Conservation (phyloP, 2,797 vertebrate species). For the Tachyglossus aculeatus region DNA sequence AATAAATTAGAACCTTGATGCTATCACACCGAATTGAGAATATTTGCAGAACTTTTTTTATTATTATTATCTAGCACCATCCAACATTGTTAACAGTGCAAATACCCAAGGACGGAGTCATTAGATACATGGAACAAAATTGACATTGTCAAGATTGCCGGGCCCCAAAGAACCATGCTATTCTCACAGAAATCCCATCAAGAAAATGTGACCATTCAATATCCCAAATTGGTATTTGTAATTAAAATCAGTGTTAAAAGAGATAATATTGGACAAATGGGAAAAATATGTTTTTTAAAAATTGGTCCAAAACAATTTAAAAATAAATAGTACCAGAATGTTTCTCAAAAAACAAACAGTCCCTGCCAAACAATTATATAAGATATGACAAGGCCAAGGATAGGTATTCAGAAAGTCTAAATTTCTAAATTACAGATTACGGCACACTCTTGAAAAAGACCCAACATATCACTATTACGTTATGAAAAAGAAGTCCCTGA, state of each 20-base stretch:
- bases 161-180: neutral
- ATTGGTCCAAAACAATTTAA: conserved; percentile 4
- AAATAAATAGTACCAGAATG: conserved; percentile 1
- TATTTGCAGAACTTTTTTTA: neutral
- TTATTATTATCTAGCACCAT: neutral
- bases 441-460: neutral
- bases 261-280: conserved; percentile 10
- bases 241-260: no score
- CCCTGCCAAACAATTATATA: neutral
- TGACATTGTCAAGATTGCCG: neutral
- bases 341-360: neutral
- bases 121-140: neutral
- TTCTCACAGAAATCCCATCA: neutral
- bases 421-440: conserved; percentile 1
- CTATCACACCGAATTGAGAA: no score
- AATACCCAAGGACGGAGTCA: neutral
- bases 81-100: neutral
- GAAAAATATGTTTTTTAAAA: neutral
- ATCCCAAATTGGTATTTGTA: conserved; percentile 15
- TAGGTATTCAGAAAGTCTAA: conserved; percentile 1
- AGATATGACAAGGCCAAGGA: neutral
- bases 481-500: neutral
- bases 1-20: no score
- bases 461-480: neutral
- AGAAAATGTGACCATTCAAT: neutral